A percentile compares a stretch with the other conserved stretches of the same genome.
phyloP scores from a whole-genome alignment of 2,888 invertebrate species.

The Acronicta leporina region DNA sequence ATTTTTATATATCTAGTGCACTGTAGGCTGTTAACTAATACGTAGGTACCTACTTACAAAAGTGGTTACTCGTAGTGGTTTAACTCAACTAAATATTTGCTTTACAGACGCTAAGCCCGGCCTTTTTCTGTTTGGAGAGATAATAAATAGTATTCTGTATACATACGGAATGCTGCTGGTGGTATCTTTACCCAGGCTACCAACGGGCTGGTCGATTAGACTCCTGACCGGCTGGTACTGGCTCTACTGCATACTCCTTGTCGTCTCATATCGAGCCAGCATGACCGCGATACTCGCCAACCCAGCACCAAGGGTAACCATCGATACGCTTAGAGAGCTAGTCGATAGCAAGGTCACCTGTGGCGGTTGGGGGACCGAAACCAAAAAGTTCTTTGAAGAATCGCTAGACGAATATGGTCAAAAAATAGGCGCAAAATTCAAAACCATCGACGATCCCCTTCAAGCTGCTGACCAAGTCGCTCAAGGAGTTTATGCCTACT shows the following conservation, averaged over 20 bases:
- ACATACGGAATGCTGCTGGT: constrained; percentile 95
- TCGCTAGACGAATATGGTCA: constrained; percentile 91
- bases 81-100: constrained; percentile 43
- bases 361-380: constrained; percentile 93
- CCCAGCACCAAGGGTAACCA: constrained; percentile 93
- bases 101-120: constrained; percentile 85
- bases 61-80: neutral
- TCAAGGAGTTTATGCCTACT: constrained; percentile 93
- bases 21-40: no score
- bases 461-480: constrained; percentile 91
- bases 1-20: no score
- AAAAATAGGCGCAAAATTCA: constrained; percentile 91
- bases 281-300: constrained; percentile 95
- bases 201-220: constrained; percentile 94
- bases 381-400: constrained; percentile 91
- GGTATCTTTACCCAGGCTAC: constrained; percentile 93
- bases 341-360: constrained; percentile 90
- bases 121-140: constrained; percentile 92
- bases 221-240: constrained; percentile 96
- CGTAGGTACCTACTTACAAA: no score
- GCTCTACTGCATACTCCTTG: constrained; percentile 94
- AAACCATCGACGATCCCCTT: constrained; percentile 89
- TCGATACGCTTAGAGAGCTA: constrained; percentile 93
- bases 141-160: constrained; percentile 93
- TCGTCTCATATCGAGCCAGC: constrained; percentile 94